These are phyloP conservation scores for Eulemur albifrons DNA, from an alignment of 2,797 vertebrate genomes.

Conservation along the genomic window DNA sequence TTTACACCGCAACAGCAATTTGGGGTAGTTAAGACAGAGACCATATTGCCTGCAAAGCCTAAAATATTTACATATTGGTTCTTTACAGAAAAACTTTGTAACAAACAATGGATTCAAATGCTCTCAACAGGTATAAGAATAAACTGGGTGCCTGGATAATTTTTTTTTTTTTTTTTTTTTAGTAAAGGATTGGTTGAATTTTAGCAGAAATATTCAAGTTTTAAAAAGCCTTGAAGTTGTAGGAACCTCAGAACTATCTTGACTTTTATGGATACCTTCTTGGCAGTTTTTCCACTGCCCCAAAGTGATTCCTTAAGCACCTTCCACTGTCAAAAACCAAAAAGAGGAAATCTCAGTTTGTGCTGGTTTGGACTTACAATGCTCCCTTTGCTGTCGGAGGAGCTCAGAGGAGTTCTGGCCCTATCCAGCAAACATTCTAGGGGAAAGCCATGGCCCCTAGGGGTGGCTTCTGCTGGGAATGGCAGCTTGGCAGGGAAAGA, in stretches of 20 bases:
- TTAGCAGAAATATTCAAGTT: not conserved
- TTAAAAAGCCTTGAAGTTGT: not conserved
- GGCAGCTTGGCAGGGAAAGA: slow-evolving; percentile 39
- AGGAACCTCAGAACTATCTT: not conserved
- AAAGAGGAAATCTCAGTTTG: not conserved
- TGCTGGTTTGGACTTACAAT: not conserved
- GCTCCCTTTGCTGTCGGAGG: not conserved
- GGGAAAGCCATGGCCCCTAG: not conserved
- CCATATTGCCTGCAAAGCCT: not conserved
- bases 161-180: not conserved
- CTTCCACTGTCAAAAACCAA: not conserved
- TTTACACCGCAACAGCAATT: not conserved
- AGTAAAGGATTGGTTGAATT: not conserved
- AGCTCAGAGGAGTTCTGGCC: not conserved
- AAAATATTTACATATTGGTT: not conserved
- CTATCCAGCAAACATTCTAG: not conserved
- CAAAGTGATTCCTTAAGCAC: not conserved
- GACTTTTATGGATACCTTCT: not conserved
- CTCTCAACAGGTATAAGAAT: not conserved
- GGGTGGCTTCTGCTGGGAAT: not conserved
- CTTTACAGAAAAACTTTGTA: not conserved
- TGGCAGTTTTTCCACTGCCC: not conserved
- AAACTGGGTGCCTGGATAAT: not conserved
- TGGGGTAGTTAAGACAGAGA: not conserved
- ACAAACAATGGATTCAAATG: not conserved